Base-by-base conservation (phyloP, 2,888 invertebrate species). In the Atherix ibis region DNA sequence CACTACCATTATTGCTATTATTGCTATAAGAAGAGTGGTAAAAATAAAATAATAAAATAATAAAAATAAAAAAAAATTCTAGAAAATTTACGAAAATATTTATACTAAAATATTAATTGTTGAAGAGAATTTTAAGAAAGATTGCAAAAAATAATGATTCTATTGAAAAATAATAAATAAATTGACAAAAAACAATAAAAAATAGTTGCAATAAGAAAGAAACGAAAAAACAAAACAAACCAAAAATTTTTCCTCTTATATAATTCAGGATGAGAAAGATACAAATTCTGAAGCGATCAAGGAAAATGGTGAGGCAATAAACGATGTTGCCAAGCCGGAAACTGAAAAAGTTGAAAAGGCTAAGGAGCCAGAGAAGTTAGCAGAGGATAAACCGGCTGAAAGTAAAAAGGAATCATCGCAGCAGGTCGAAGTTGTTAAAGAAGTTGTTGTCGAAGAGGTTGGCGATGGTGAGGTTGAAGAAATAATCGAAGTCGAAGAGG, bases 371-470 rank as follows among this genome's bases (percentile, higher is more conserved):
- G 22, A 6, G 6, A 22, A 22, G 10, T 22, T 22, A 22, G 35
- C 34, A 18, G 22, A 25, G 6, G 32, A 35, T 16, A 40, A 35
- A 28, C 26, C 33, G n/a, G 26, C 14, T 18, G 33, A 37, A 18
- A 28, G 9, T 26, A 27, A 22, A 31, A 36, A 17, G 31, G 30
- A 18, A 22, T 26, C 9, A 13, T 22, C 10, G 35, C 27, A 22
- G 17, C 18, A 28, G 24, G 27, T 27, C 5, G 32, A 29, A 16
- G 31, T 18, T 9, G 25, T 32, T 6, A 24, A 30, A 26, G 28
- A 29, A 24, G 29, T 27, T 6, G 30, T 17, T 13, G 33, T 13
- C 5, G 26, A 28, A 18, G 22, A 34, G 14, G 31, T 22, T 1
- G 18, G 26, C 12, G 19, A 15, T 14, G 40, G 34, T 3, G 34